These are phyloP conservation scores for Brachionichthys hirsutus DNA, from an alignment of 2,113 vertebrate species.

Conservation along the genomic window DNA sequence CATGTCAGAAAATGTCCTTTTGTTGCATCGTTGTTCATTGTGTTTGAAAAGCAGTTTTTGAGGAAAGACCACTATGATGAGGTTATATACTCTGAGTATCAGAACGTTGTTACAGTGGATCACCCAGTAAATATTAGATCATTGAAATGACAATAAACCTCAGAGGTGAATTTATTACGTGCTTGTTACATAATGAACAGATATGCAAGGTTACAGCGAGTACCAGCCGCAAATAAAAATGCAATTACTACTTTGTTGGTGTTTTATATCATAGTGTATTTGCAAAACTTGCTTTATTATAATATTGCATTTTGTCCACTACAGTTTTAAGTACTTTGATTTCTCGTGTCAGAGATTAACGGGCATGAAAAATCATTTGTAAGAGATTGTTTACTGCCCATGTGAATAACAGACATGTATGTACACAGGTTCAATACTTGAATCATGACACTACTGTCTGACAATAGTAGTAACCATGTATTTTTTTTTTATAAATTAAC, in stretches of 20 bases:
- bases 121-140: slow-evolving; percentile 13
- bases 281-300: slow-evolving; percentile 12
- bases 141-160: slow-evolving; percentile 15
- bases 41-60: slow-evolving; percentile 25
- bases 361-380: slow-evolving; percentile 7
- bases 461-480: slow-evolving; percentile 16
- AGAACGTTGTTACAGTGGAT: slow-evolving; percentile 40
- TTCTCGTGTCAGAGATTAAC: slow-evolving; percentile 23
- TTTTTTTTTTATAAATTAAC: slow-evolving; percentile 34
- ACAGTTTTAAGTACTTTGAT: slow-evolving; percentile 17
- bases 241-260: slow-evolving; percentile 33
- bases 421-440: slow-evolving; percentile 29
- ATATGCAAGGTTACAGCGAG: slow-evolving; percentile 16
- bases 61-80: slow-evolving; percentile 32
- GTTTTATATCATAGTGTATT: slow-evolving; percentile 41
- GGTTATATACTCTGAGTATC: slow-evolving; percentile 40
- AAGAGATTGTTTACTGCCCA: slow-evolving; percentile 33
- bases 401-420: background rate
- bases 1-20: slow-evolving; percentile 40
- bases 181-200: slow-evolving; percentile 25
- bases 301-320: slow-evolving; percentile 26
- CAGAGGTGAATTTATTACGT: slow-evolving; percentile 14
- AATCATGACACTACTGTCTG: slow-evolving; percentile 21
- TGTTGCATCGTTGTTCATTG: slow-evolving; percentile 47
- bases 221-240: slow-evolving; percentile 13